Evolutionary conservation across 2,113 vertebrate species (phyloP).

Genomic region (Collichthys lucidus): DNA sequence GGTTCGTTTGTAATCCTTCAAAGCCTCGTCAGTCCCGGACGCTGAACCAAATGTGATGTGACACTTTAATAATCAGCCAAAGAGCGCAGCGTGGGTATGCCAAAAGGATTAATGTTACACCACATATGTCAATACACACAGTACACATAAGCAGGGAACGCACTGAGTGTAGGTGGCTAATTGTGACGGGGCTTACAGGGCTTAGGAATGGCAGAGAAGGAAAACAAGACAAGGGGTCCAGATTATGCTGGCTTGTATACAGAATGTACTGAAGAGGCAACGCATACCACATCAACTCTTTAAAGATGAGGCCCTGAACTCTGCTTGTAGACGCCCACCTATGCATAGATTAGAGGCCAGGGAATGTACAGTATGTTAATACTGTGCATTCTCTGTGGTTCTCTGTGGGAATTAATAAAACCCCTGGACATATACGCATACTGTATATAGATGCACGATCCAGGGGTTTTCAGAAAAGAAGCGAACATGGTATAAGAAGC

Average conservation of each 20-base stretch:
- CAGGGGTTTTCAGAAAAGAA: not conserved
- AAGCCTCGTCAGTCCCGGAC: constrained; percentile 9
- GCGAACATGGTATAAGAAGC: not conserved
- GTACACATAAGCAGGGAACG: not conserved
- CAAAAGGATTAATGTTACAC: constrained; percentile 56
- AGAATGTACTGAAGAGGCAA: constrained; percentile 1
- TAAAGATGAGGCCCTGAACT: constrained; percentile 5
- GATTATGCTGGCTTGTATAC: constrained; percentile 13
- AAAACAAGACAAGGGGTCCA: constrained; percentile 6
- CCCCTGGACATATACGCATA: not conserved
- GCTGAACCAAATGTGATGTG: constrained; percentile 50
- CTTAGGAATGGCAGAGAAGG: constrained; percentile 9
- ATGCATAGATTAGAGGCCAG: constrained; percentile 21
- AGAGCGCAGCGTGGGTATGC: constrained; percentile 43
- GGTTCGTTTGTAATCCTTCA: constrained; percentile 33
- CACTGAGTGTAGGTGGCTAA: constrained; percentile 47
- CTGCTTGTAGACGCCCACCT: constrained; percentile 23
- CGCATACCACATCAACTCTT: not conserved
- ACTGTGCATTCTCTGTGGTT: too few relatives aligned
- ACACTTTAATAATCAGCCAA: constrained; percentile 58
- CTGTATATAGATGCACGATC: not conserved
- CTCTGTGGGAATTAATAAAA: too few relatives aligned
- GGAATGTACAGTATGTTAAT: not conserved
- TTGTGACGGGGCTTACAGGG: constrained; percentile 19
- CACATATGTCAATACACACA: constrained; percentile 13